Evolutionary conservation across 2,797 vertebrate genomes (phyloP).

Genomic region (Sandelia bainsii): DNA sequence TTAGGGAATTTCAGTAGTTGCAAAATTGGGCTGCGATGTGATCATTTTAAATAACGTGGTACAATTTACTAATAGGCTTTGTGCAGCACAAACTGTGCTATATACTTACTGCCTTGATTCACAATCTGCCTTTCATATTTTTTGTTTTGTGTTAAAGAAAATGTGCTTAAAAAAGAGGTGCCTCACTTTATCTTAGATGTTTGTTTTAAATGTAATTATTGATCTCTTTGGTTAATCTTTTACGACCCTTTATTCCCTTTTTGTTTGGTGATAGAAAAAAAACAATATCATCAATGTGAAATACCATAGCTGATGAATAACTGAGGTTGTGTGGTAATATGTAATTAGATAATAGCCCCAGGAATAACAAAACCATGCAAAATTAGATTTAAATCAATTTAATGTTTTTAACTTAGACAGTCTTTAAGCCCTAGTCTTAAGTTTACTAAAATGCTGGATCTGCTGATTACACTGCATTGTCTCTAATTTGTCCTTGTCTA

Average conservation of each 20-base stretch:
- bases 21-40: constrained; percentile 34
- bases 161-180: not conserved
- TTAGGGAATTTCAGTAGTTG: constrained; percentile 45
- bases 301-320: not conserved
- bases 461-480: not conserved
- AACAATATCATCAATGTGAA: not conserved
- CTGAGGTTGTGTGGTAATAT: not conserved
- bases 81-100: not conserved
- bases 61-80: not conserved
- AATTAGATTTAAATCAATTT: constrained; percentile 39
- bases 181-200: not conserved
- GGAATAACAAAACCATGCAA: constrained; percentile 10
- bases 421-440: not conserved
- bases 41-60: not conserved
- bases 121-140: not conserved
- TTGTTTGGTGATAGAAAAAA: constrained; percentile 1
- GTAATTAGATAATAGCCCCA: not conserved
- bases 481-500: not conserved
- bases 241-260: not conserved
- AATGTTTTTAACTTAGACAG: constrained; percentile 28
- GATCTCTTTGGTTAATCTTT: constrained; percentile 38
- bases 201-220: constrained; percentile 11
- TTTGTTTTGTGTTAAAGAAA: not conserved
- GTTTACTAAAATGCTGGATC: not conserved
- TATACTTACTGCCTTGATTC: not conserved